phyloP scores from a whole-genome alignment of 2,888 invertebrate species.

The Clivina fossor region DNA sequence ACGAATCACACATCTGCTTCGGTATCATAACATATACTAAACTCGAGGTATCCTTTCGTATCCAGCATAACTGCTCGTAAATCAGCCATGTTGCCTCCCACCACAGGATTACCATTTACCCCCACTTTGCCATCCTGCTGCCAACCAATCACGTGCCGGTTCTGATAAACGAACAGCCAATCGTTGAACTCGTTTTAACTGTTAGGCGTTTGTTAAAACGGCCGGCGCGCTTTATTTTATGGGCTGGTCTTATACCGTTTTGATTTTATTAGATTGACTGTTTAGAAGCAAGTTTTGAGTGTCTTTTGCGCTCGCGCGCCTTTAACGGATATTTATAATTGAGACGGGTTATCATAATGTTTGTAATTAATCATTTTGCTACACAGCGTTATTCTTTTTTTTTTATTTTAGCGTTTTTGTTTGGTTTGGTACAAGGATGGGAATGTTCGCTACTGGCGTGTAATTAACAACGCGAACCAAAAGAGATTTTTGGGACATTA shows the following conservation, averaged over 20 bases:
- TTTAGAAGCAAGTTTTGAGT: conserved; percentile 53
- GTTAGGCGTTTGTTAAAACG: conserved; percentile 47
- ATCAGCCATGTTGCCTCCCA: conserved; percentile 53
- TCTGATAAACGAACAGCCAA: conserved; percentile 49
- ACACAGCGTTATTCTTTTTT: no score
- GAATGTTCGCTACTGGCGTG: conserved; percentile 16
- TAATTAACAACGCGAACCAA: conserved; percentile 9
- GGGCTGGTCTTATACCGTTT: conserved; percentile 50
- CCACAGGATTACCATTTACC: conserved; percentile 42
- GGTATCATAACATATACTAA: conserved; percentile 30
- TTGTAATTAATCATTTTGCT: conserved; percentile 29
- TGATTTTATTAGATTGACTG: conserved; percentile 54
- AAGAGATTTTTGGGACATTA: conserved; percentile 6
- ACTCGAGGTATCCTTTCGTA: conserved; percentile 20
- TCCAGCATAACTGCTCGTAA: conserved; percentile 43
- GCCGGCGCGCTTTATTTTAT: conserved; percentile 50
- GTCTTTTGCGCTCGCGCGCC: conserved; percentile 33
- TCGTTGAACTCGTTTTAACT: conserved; percentile 39
- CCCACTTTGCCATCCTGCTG: conserved; percentile 36
- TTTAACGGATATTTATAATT: conserved; percentile 16
- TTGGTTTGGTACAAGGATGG: conserved; percentile 10
- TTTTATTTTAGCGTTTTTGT: conserved; percentile 1
- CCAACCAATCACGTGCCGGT: conserved; percentile 45
- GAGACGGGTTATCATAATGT: conserved; percentile 13
- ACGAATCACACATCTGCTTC: not conserved